Evolutionary conservation across 1,140 invertebrate species (phyloP), one percentile per base, ranked within the genome.

Genomic region (Anastrepha obliqua): DNA sequence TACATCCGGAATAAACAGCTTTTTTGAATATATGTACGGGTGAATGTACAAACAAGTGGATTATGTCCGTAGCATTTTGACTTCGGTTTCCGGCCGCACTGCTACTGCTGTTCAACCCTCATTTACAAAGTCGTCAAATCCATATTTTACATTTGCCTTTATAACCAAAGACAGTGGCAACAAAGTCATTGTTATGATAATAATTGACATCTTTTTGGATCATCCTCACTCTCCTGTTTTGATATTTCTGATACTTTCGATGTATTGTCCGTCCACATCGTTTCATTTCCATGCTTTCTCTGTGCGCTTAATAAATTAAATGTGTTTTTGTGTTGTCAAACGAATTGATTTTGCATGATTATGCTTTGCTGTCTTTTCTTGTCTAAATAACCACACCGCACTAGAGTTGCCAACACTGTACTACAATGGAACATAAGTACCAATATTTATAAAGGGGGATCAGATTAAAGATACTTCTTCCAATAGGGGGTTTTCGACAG

Each of bases 71-170:
- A 39, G 29, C 9, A 65, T 11, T 47, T 86, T 65, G 59, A 64
- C 60, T 65, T 64, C 60, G 20, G 51, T 6, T 11, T 85, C 13
- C 2, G 7, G 3, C 29, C 17, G 29, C 20, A 78, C 3, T 64
- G 17, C 87, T 20, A 39, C 17, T 55, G 60, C 74, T 60, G 29
- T 74, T 74, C 44, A 74, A 74, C 67, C 67, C 67, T 74, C 67
- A 74, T 74, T 74, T 74, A 47, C 15, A 74, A 47, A 17, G 42
- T 47, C 44, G 8, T 47, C 60, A 60, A 59, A 64, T 85, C 55
- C 39, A 87, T 87, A 89, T 90, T 92, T 90, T 91, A 88, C 87
- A 91, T 91, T 92, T 92, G 89, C 89, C 89, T 91, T 92, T 91
- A 92, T 91, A 90, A 91, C 91, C 91, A 74, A 74, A 74, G 67